phyloP scores from a whole-genome alignment of 2,888 invertebrate species.

The Andrena praecox region DNA sequence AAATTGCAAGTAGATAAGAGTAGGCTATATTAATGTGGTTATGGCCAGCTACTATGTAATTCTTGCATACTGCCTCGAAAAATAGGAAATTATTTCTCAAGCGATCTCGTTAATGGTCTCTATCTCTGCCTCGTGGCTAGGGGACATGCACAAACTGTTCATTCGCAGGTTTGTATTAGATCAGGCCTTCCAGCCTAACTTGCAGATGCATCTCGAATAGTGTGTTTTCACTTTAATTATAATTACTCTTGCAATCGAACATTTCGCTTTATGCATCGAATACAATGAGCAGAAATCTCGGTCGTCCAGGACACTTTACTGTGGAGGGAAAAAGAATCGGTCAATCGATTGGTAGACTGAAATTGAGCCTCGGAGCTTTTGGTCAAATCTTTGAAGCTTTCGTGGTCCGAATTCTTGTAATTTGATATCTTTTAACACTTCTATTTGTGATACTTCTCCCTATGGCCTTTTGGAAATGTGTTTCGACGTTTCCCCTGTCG shows the following conservation, averaged over 20 bases:
- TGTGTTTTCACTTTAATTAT: too few relatives aligned
- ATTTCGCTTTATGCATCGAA: too few relatives aligned
- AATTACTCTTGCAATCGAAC: too few relatives aligned
- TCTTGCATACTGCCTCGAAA: conserved; percentile 15
- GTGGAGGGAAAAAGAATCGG: background rate
- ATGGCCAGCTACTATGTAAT: conserved; percentile 25
- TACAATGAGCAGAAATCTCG: too few relatives aligned
- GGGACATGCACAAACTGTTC: conserved; percentile 27
- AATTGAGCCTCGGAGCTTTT: too few relatives aligned
- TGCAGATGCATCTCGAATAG: background rate
- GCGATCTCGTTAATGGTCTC: conserved; percentile 43
- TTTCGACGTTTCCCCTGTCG: too few relatives aligned
- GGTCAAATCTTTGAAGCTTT: too few relatives aligned
- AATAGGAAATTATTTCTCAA: conserved; percentile 30
- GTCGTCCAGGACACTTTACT: background rate
- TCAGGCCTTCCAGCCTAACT: background rate
- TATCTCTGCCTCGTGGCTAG: background rate
- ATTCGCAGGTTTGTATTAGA: conserved; percentile 20
- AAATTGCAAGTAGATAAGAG: conserved; percentile 14
- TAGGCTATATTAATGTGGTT: conserved; percentile 21
- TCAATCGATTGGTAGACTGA: background rate
- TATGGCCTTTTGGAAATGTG: too few relatives aligned
- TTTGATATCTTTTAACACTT: too few relatives aligned
- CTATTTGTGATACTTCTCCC: too few relatives aligned
- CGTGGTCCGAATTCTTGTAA: too few relatives aligned